Evolutionary conservation across 1,140 invertebrate species (phyloP).

Genomic region (Kradibia gibbosae): DNA sequence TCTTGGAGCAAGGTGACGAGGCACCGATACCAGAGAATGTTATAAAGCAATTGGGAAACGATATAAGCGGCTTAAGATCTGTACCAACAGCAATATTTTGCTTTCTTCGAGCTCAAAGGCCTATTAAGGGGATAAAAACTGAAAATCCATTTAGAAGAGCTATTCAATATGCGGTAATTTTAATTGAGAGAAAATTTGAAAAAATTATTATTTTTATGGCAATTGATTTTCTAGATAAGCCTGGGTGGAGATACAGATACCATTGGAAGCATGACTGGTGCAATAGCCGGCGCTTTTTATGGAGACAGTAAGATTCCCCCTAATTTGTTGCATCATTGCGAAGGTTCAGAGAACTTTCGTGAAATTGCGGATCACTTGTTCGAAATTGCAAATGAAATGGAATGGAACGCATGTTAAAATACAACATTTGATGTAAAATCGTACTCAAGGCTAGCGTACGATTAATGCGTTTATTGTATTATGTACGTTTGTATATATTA

Average conservation of each 20-base stretch:
- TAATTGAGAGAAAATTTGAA: not conserved
- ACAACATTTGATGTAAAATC: not conserved
- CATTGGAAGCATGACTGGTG: slow-evolving; percentile 85
- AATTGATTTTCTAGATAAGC: slow-evolving; percentile 76
- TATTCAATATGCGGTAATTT: slow-evolving; percentile 73
- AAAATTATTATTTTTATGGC: not conserved
- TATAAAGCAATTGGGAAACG: slow-evolving; percentile 76
- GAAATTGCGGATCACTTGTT: slow-evolving; percentile 72
- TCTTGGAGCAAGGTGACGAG: slow-evolving; percentile 63
- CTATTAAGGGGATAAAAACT: slow-evolving; percentile 74
- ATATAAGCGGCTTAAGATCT: slow-evolving; percentile 79
- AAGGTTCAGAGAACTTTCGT: slow-evolving; percentile 74
- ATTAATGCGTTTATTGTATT: not conserved
- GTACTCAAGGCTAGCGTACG: not conserved
- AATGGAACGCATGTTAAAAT: slow-evolving; percentile 41
- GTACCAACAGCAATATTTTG: slow-evolving; percentile 86
- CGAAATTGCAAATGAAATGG: slow-evolving; percentile 51
- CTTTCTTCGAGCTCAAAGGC: slow-evolving; percentile 77
- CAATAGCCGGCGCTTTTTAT: slow-evolving; percentile 83
- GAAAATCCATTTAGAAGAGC: slow-evolving; percentile 77
- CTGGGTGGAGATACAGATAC: slow-evolving; percentile 88
- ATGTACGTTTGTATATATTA: not conserved
- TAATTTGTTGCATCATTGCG: slow-evolving; percentile 77
- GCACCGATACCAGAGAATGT: slow-evolving; percentile 72
- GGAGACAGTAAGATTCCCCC: slow-evolving; percentile 77